phyloP scores from a whole-genome alignment of 2,113 vertebrate species.

The Paracanthobrama guichenoti region DNA sequence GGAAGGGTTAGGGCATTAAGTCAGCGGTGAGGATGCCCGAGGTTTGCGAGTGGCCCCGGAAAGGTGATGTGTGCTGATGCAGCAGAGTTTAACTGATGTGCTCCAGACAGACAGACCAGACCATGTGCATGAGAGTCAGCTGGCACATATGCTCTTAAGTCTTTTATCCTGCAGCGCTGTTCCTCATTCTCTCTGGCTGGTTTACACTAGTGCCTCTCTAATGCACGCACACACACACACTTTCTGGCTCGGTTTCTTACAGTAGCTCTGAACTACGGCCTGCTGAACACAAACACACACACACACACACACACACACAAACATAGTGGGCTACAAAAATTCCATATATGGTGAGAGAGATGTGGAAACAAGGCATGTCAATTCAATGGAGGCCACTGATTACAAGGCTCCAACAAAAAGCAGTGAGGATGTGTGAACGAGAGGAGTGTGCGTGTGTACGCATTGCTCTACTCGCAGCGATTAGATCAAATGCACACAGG shows the following conservation, averaged over 20 bases:
- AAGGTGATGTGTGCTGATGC: conserved; percentile 25
- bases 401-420: conserved; percentile 25
- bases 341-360: conserved; percentile 30
- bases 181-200: conserved; percentile 5
- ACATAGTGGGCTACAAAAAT: conserved; percentile 14
- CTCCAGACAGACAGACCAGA: conserved; percentile 6
- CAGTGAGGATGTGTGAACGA: conserved; percentile 7
- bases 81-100: conserved; percentile 36
- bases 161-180: not conserved
- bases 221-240: not conserved
- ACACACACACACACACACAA: conserved; percentile 26
- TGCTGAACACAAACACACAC: conserved; percentile 2
- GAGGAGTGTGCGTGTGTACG: not conserved
- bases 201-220: conserved; percentile 27
- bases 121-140: conserved; percentile 7
- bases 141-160: conserved; percentile 14
- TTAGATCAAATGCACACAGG: conserved; percentile 17
- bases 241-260: not conserved
- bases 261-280: conserved; percentile 27
- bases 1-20: not conserved
- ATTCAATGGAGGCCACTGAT: conserved; percentile 28
- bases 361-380: conserved; percentile 21
- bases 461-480: conserved; percentile 13
- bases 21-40: not conserved
- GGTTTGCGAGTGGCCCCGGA: not conserved